Conservation (phyloP, 2,797 vertebrate genomes). For the Sternotherus odoratus region DNA sequence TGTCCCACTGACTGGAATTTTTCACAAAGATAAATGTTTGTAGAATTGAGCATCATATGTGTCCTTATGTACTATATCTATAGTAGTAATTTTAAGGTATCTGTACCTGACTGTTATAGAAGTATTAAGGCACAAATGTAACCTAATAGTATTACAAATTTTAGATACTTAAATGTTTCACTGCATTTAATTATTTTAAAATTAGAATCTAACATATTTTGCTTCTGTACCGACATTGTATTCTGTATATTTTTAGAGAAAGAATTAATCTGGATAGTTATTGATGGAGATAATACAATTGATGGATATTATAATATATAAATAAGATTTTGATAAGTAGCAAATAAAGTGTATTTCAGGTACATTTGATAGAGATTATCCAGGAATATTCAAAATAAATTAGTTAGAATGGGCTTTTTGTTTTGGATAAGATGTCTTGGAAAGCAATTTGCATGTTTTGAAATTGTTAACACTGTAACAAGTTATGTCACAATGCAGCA, state of each 20-base stretch:
- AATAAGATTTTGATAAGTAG: slow-evolving; percentile 8
- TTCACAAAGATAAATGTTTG: neutral
- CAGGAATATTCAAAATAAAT: slow-evolving; percentile 46
- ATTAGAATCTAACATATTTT: neutral
- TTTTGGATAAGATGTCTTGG: slow-evolving; percentile 54
- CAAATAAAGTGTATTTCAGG: slow-evolving; percentile 23
- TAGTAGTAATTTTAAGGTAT: neutral
- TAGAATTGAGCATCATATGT: neutral
- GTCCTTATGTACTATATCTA: neutral
- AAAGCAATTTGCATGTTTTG: slow-evolving; percentile 33
- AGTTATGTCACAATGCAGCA: slow-evolving; percentile 49
- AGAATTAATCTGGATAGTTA: neutral
- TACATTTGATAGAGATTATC: slow-evolving; percentile 48
- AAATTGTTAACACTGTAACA: slow-evolving; percentile 35
- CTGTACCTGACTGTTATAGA: neutral
- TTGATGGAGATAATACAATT: neutral
- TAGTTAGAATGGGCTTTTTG: slow-evolving; percentile 54
- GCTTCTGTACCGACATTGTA: neutral
- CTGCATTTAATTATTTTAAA: neutral
- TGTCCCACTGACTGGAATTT: neutral
- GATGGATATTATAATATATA: neutral
- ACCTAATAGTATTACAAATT: neutral
- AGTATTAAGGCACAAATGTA: neutral
- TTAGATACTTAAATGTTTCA: neutral
- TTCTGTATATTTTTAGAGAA: too few relatives aligned